These are phyloP conservation scores for Phataginus tetradactyla DNA, from an alignment of 2,797 vertebrate genomes.

Conservation along the genomic window DNA sequence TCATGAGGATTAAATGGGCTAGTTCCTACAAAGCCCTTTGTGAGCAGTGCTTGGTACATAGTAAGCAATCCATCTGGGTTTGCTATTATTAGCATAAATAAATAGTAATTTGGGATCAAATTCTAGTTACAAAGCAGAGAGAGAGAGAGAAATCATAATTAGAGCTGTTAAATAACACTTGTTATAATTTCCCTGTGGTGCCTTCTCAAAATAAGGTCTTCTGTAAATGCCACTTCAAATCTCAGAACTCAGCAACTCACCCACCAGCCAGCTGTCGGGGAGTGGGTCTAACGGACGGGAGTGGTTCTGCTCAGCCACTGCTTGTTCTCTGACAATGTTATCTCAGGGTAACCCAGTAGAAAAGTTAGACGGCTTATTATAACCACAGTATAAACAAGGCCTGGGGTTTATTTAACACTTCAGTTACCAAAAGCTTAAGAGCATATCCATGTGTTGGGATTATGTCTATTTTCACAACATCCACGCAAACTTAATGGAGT, in stretches of 20 bases:
- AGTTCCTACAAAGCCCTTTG: not conserved
- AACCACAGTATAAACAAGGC: not conserved
- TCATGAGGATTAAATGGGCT: not conserved
- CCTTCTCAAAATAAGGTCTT: slow-evolving; percentile 80
- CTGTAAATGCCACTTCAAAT: slow-evolving; percentile 40
- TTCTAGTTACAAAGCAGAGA: slow-evolving; percentile 43
- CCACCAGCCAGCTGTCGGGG: slow-evolving; percentile 72
- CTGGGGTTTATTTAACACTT: not conserved
- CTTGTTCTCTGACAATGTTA: not conserved
- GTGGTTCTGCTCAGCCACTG: not conserved
- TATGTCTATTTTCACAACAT: not conserved
- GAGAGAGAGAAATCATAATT: slow-evolving; percentile 15
- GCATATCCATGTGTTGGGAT: not conserved
- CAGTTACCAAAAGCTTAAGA: not conserved
- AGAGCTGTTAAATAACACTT: slow-evolving; percentile 64
- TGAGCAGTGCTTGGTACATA: not conserved
- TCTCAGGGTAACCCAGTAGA: not conserved
- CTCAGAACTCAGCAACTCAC: slow-evolving; percentile 43
- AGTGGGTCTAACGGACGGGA: not conserved
- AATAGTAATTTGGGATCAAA: slow-evolving; percentile 70
- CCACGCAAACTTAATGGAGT: not conserved
- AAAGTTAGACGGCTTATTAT: not conserved
- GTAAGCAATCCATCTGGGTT: slow-evolving; percentile 39
- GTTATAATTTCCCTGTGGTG: slow-evolving; percentile 70
- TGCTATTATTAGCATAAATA: slow-evolving; percentile 55